Conservation (phyloP, 2,888 invertebrate genomes). For the Lithosia quadra region DNA sequence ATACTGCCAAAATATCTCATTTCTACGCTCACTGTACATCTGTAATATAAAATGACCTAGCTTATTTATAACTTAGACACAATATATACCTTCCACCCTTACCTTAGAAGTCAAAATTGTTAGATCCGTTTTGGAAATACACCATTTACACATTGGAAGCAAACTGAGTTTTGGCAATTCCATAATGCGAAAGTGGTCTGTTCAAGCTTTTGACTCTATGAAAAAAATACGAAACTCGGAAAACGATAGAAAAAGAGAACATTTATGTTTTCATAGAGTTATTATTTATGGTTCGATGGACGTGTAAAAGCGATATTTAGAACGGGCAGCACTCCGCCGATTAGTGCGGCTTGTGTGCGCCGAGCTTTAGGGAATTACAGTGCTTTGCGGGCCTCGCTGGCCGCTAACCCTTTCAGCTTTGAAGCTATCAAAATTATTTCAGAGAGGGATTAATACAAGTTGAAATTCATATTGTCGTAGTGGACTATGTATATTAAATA, state of each 20-base stretch:
- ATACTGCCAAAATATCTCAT: conserved; percentile 88
- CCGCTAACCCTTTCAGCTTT: conserved; percentile 81
- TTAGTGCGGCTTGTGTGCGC: conserved; percentile 74
- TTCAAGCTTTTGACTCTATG: conserved; percentile 87
- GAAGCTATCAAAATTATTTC: conserved; percentile 82
- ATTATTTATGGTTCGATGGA: conserved; percentile 85
- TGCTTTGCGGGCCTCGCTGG: conserved; percentile 65
- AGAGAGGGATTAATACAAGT: conserved; percentile 65
- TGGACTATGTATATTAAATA: conserved; percentile 57
- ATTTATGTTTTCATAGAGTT: conserved; percentile 86
- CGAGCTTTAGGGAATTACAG: conserved; percentile 67
- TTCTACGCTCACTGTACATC: conserved; percentile 82
- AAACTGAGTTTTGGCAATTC: conserved; percentile 87
- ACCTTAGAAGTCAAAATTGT: conserved; percentile 52
- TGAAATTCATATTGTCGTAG: conserved; percentile 59
- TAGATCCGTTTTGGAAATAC: conserved; percentile 40
- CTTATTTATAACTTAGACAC: conserved; percentile 26
- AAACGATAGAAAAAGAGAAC: conserved; percentile 85
- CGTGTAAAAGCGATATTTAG: conserved; percentile 85
- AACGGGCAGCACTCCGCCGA: conserved; percentile 83
- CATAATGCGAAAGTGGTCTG: conserved; percentile 87
- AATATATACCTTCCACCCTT: conserved; percentile 48
- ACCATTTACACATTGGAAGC: conserved; percentile 60
- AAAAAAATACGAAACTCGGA: conserved; percentile 84
- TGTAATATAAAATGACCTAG: conserved; percentile 59